Conservation (phyloP, 2,797 vertebrate species). For the Lateolabrax maculatus region DNA sequence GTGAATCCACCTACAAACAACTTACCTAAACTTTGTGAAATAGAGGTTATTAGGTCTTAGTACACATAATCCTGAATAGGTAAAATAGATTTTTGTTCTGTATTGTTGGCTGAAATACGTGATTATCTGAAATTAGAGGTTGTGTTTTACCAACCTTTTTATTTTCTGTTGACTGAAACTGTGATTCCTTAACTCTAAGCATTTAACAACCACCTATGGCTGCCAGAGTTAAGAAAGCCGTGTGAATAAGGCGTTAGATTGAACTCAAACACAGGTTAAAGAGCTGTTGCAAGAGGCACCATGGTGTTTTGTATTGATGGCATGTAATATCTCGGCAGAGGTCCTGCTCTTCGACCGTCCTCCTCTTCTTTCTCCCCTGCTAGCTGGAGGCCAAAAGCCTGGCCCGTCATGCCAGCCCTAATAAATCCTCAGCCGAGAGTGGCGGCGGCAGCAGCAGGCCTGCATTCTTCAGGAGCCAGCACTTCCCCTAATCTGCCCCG, state of each 20-base stretch:
- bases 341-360: constrained; percentile 51
- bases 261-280: constrained; percentile 18
- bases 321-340: constrained; percentile 69
- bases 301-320: constrained; percentile 62
- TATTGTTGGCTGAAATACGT: not conserved
- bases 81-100: not conserved
- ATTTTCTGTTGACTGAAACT: not conserved
- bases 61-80: not conserved
- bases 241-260: constrained; percentile 13
- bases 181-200: not conserved
- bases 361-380: constrained; percentile 46
- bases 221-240: constrained; percentile 22
- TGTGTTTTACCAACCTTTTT: not conserved
- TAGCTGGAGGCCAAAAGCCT: constrained; percentile 69
- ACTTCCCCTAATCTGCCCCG: constrained; percentile 77
- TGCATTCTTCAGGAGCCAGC: constrained; percentile 80
- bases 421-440: constrained; percentile 77
- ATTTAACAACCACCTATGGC: constrained; percentile 7
- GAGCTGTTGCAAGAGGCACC: constrained; percentile 43
- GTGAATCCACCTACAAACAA: not conserved
- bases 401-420: constrained; percentile 75
- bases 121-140: not conserved
- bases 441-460: constrained; percentile 72
- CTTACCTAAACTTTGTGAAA: not conserved
- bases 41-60: not conserved